Base-by-base conservation (phyloP, 2,888 invertebrate species). In the Drosophila kambysellisi region DNA sequence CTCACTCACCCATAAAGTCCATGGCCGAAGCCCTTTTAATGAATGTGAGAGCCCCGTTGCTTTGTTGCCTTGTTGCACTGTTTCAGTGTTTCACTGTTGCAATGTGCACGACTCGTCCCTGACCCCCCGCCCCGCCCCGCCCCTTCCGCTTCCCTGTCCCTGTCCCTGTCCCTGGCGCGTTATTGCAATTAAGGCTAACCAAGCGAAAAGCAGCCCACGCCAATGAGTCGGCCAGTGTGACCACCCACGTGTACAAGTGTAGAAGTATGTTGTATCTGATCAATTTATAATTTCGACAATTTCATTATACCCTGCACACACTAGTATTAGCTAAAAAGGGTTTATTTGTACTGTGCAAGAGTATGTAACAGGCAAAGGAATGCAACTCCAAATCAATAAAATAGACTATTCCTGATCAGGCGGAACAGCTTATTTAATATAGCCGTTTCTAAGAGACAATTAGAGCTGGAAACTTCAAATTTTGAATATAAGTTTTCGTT, bases 161-260 rank as follows among this genome's bases (percentile, higher is more conserved):
- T 43, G 11, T 30, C 41, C 39, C 51, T 51, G 39, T 25, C 58
- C 57, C 35, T 37, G 20, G 17, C 62, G 51, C 56, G 79, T 67
- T 76, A 76, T 70, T 76, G 83, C 81, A 89, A 85, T 85, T 89
- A 86, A 88, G 77, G 85, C 88, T 87, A 85, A 82, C 89, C 87
- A 86, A 79, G 76, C 83, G 81, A 60, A 69, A 53, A 58, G 63
- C 76, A 57, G 62, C 65, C 77, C 73, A 76, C 70, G 65, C 58
- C 63, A 48, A 37, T 51, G 17, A 29, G 54, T 50, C 33, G 15
- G 17, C 37, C 60, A 69, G 20, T 51, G 54, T 15, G 60, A 37
- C 70, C 61, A 62, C 70, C 72, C 54, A 67, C 69, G 41, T 39
- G 66, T 46, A 46, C 60, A 20, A 20, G 15, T 20, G 46, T 20